These are phyloP conservation scores for Trilocha varians DNA, from an alignment of 2,888 invertebrate species.

Conservation along the genomic window DNA sequence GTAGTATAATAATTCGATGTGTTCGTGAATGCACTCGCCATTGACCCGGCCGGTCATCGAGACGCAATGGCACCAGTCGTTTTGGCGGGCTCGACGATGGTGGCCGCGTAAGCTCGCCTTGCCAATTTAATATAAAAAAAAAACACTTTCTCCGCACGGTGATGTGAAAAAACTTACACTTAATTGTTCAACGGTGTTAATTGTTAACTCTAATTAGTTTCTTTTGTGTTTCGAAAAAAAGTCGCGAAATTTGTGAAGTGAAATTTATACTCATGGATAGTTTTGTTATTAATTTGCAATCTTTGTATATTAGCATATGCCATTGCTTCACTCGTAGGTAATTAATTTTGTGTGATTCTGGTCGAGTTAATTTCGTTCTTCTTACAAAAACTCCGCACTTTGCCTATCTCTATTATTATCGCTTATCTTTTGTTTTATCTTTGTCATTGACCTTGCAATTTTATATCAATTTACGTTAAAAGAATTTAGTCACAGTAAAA, in stretches of 20 bases:
- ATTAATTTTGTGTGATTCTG: conserved; percentile 17
- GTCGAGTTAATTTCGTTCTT: conserved; percentile 25
- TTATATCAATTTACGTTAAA: neutral
- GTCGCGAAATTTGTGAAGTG: conserved; percentile 8
- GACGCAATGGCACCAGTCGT: conserved; percentile 62
- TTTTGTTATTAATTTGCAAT: conserved; percentile 14
- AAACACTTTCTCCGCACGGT: conserved; percentile 20
- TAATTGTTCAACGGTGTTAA: conserved; percentile 16
- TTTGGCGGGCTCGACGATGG: conserved; percentile 44
- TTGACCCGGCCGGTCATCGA: conserved; percentile 49
- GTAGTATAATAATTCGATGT: too few species aligned
- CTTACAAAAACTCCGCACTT: conserved; percentile 19
- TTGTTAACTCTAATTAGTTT: conserved; percentile 12
- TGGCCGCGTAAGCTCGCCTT: conserved; percentile 38
- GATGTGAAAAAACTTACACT: conserved; percentile 16
- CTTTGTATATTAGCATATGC: neutral
- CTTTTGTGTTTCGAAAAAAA: conserved; percentile 1
- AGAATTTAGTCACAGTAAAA: too few species aligned
- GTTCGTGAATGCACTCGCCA: conserved; percentile 28
- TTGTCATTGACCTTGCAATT: conserved; percentile 32
- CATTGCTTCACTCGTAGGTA: too few species aligned
- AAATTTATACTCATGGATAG: conserved; percentile 5
- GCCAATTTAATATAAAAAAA: conserved; percentile 14
- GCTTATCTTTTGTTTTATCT: conserved; percentile 34
- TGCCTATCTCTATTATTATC: conserved; percentile 29